These are phyloP conservation scores for Pseudopipra pipra DNA, from an alignment of 2,113 vertebrate genomes.

Conservation along the genomic window DNA sequence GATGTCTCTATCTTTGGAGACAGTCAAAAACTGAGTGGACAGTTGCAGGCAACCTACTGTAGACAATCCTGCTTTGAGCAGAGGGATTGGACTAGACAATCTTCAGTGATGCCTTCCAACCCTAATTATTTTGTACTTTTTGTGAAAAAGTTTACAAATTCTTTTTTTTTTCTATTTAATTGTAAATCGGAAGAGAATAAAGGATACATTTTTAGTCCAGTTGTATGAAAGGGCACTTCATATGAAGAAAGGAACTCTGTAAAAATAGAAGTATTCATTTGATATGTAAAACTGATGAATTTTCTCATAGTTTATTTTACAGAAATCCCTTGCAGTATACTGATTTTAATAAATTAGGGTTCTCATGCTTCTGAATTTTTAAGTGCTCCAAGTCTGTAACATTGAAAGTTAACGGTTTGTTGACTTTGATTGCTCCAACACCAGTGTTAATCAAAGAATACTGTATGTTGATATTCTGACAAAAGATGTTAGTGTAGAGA, in stretches of 20 bases:
- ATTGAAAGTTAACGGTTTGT: not conserved
- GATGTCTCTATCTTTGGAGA: not conserved
- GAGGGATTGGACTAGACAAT: not conserved
- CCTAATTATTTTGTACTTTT: not conserved
- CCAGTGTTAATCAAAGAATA: not conserved
- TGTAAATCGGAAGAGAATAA: not conserved
- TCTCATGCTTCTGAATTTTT: not conserved
- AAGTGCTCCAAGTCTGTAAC: not conserved
- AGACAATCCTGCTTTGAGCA: not conserved
- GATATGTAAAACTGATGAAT: not conserved
- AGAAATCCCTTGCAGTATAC: not conserved
- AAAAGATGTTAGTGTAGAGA: not conserved
- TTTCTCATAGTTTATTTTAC: not conserved
- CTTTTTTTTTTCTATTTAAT: not conserved
- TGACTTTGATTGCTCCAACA: not conserved
- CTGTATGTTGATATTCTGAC: not conserved
- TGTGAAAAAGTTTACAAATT: not conserved
- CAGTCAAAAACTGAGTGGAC: not conserved
- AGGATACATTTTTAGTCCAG: not conserved
- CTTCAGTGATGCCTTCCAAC: not conserved
- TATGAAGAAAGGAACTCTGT: not conserved
- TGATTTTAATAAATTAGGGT: not conserved
- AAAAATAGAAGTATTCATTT: not conserved
- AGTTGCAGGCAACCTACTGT: not conserved
- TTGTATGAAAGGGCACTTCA: not conserved